Evolutionary conservation across 2,888 invertebrate species (phyloP).

Genomic region (Lycophotia porphyrea): DNA sequence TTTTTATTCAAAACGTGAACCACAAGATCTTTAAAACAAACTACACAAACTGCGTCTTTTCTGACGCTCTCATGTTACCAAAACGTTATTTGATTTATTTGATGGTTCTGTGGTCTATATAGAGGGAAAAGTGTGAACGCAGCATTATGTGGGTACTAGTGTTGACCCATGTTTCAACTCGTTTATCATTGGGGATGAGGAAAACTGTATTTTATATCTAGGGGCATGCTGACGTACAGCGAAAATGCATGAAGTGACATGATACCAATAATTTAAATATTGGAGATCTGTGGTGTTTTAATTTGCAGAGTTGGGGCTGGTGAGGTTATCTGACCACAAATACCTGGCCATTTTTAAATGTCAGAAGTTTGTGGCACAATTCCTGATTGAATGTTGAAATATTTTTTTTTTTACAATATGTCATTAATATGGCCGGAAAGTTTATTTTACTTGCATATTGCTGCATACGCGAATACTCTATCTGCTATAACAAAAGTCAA

Average conservation of each 20-base stretch:
- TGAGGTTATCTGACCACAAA: neutral
- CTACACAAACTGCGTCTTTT: neutral
- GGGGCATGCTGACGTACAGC: neutral
- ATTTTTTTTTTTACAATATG: neutral
- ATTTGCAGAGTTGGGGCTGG: neutral
- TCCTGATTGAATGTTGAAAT: neutral
- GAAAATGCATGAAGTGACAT: conserved; percentile 10
- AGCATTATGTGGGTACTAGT: conserved; percentile 25
- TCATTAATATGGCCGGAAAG: conserved; percentile 1
- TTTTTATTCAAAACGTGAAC: neutral
- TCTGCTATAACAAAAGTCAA: neutral
- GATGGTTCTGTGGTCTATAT: neutral
- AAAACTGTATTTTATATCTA: conserved; percentile 26
- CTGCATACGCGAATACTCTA: neutral
- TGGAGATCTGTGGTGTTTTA: neutral
- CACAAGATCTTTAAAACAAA: neutral
- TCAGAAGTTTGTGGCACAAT: neutral
- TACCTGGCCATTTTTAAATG: neutral
- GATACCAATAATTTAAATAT: conserved; percentile 5
- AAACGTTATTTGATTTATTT: conserved; percentile 23
- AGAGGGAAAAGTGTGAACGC: conserved; percentile 2
- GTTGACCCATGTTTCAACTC: conserved; percentile 40
- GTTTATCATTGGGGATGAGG: conserved; percentile 13
- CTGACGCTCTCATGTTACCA: neutral
- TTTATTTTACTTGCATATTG: neutral